phyloP scores from a whole-genome alignment of 2,888 invertebrate species.

The Pristionchus arcanus region DNA sequence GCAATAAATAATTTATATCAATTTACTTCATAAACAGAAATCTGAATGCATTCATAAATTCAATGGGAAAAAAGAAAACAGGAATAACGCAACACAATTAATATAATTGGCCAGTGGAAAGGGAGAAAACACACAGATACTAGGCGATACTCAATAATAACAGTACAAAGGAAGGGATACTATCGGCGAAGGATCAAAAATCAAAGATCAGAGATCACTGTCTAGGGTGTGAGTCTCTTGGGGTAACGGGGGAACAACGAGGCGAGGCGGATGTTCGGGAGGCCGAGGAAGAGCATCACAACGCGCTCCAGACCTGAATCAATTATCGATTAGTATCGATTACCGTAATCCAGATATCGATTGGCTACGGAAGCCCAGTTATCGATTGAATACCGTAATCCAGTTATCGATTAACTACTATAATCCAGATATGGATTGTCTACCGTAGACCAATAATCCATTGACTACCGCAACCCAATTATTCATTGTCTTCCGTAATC shows the following conservation, averaged over 20 bases:
- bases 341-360: neutral
- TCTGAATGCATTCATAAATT: conserved; percentile 4
- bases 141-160: neutral
- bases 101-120: neutral
- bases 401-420: neutral
- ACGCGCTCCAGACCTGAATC: conserved; percentile 92
- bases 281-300: conserved; percentile 96
- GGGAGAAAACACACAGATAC: conserved; percentile 1
- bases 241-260: conserved; percentile 85
- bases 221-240: conserved; percentile 90
- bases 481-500: no score
- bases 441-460: neutral
- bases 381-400: conserved; percentile 1
- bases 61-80: neutral
- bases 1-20: neutral
- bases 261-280: conserved; percentile 97
- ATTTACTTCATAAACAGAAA: neutral
- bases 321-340: no score
- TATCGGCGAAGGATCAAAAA: no score
- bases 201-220: conserved; percentile 10
- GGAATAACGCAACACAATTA: neutral
- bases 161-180: neutral
- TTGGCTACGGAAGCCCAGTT: no score
- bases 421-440: neutral
- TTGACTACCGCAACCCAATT: no score